A percentile compares a stretch with the other conserved stretches of the same genome.
Conservation (phyloP, 92 coral and sea anemone genomes). For the Epizoanthus stellaris region DNA sequence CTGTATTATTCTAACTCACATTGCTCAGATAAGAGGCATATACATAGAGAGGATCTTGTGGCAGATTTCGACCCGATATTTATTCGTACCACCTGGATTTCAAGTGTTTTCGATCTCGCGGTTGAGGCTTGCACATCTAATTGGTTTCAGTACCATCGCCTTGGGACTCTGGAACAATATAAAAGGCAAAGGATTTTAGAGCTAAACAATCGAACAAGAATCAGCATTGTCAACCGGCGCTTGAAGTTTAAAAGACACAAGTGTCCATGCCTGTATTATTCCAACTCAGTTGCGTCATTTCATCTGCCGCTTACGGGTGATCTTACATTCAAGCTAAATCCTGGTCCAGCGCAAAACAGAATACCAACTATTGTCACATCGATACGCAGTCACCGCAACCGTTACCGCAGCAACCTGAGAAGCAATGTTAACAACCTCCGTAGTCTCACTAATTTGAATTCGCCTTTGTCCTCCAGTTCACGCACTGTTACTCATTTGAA, state of each 20-base stretch:
- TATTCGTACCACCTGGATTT: slow-evolving; percentile 7
- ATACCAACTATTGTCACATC: not conserved
- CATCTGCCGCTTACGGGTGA: slow-evolving; percentile 9
- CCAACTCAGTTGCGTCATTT: slow-evolving; percentile 23
- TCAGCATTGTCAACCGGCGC: slow-evolving; percentile 3
- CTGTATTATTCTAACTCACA: too few species aligned
- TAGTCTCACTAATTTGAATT: too few species aligned
- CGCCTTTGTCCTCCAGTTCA: too few species aligned
- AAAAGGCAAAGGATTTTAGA: not conserved
- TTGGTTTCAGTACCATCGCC: too few species aligned
- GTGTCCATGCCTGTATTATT: slow-evolving; percentile 30
- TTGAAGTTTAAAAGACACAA: slow-evolving; percentile 22
- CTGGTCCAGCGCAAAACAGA: slow-evolving; percentile 2
- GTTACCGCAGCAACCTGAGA: too few species aligned
- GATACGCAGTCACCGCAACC: not conserved
- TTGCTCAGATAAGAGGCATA: not conserved
- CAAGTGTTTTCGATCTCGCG: slow-evolving; percentile 6
- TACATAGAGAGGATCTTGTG: slow-evolving; percentile 9
- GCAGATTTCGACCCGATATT: slow-evolving; percentile 10
- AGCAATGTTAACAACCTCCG: too few species aligned
- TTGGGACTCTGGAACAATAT: too few species aligned
- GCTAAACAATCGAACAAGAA: slow-evolving; percentile 9
- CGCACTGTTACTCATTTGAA: too few species aligned
- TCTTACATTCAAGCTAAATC: not conserved
- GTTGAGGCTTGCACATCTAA: too few species aligned